Conservation (phyloP, 1,140 invertebrate genomes). For the Hestina assimilis region DNA sequence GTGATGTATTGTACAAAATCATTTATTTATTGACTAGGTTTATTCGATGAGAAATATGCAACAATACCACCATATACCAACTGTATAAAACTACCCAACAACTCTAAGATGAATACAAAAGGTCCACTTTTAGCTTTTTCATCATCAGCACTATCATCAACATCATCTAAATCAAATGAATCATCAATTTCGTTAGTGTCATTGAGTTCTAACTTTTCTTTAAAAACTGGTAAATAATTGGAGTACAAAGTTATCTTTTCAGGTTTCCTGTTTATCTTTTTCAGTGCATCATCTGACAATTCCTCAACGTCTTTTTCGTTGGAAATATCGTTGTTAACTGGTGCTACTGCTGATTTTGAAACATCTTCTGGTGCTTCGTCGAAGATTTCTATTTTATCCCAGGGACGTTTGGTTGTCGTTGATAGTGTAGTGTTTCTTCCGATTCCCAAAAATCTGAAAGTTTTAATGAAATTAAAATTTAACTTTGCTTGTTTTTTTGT, state of each 20-base stretch:
- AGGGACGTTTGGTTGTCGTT: slow-evolving; percentile 42
- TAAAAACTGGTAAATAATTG: slow-evolving; percentile 43
- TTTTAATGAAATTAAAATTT: slow-evolving; percentile 1
- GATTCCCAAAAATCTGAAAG: slow-evolving; percentile 56
- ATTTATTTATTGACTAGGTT: slow-evolving; percentile 1
- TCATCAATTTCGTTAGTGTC: slow-evolving; percentile 40
- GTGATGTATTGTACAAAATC: too few species aligned
- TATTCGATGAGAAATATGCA: slow-evolving; percentile 31
- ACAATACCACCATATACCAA: slow-evolving; percentile 53
- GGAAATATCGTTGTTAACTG: slow-evolving; percentile 51
- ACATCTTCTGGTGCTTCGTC: slow-evolving; percentile 54
- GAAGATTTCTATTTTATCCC: slow-evolving; percentile 58
- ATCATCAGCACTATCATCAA: slow-evolving; percentile 33
- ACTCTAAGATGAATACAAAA: slow-evolving; percentile 54
- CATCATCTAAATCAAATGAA: slow-evolving; percentile 43
- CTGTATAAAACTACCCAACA: slow-evolving; percentile 51
- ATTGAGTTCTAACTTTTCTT: slow-evolving; percentile 34
- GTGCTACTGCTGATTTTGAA: slow-evolving; percentile 28
- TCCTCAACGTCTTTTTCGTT: slow-evolving; percentile 59
- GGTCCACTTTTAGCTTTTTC: slow-evolving; percentile 43
- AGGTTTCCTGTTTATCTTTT: slow-evolving; percentile 57
- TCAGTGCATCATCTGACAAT: slow-evolving; percentile 44
- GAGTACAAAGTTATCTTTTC: slow-evolving; percentile 65
- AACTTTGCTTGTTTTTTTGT: too few species aligned
- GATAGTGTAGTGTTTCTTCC: slow-evolving; percentile 37